phyloP scores from a whole-genome alignment of 1,140 invertebrate species.

The Pseudomyrmex concolor region DNA sequence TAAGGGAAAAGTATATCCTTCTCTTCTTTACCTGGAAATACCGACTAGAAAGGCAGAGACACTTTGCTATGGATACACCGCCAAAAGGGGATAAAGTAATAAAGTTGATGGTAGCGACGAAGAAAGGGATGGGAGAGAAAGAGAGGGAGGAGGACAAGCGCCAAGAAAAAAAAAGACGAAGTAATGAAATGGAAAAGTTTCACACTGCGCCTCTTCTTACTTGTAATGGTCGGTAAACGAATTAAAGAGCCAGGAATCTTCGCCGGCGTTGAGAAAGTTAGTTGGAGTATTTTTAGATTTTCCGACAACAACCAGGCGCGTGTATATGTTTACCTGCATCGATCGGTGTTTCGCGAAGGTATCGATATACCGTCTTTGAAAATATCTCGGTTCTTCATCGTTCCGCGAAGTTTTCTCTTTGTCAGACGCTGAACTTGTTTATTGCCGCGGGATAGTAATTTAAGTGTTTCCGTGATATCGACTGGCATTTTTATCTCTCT shows the following conservation, averaged over 20 bases:
- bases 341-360: constrained; percentile 46
- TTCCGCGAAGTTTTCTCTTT: constrained; percentile 45
- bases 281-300: constrained; percentile 70
- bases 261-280: constrained; percentile 57
- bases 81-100: constrained; percentile 79
- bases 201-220: constrained; percentile 66
- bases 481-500: constrained; percentile 1
- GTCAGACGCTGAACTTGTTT: constrained; percentile 34
- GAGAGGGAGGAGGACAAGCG: constrained; percentile 4
- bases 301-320: neutral
- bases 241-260: constrained; percentile 79
- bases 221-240: constrained; percentile 78
- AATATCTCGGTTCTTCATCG: constrained; percentile 18
- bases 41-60: constrained; percentile 48
- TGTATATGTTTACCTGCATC: constrained; percentile 27
- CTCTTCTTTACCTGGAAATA: neutral
- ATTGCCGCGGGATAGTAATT: constrained; percentile 26
- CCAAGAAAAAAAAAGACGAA: constrained; percentile 65
- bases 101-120: constrained; percentile 76
- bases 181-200: constrained; percentile 83
- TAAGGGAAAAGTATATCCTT: constrained; percentile 23
- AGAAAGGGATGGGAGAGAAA: neutral
- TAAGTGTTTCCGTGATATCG: constrained; percentile 29
- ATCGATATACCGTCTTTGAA: constrained; percentile 37
- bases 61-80: constrained; percentile 47